These are phyloP conservation scores for Aphyosemion australe DNA, from an alignment of 2,113 vertebrate genomes.

Conservation along the genomic window DNA sequence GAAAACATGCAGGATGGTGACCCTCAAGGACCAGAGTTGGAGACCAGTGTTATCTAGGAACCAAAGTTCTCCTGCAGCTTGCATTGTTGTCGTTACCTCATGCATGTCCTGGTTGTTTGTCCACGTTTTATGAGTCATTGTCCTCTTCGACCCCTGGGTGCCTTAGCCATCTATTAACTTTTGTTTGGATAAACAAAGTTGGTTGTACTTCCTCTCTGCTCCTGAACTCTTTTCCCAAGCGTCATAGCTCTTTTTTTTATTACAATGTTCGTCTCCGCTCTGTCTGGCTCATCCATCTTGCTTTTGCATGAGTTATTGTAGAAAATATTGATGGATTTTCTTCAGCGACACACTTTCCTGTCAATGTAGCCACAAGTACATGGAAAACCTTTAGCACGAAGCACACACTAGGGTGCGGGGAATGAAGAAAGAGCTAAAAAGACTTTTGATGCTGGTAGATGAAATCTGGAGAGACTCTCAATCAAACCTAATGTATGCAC, in stretches of 20 bases:
- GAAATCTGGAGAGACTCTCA: constrained; percentile 5
- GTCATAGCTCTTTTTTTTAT: neutral
- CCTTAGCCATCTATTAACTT: neutral
- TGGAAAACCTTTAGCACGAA: constrained; percentile 43
- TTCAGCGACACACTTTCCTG: constrained; percentile 39
- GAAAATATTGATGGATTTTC: constrained; percentile 62
- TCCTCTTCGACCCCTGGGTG: neutral
- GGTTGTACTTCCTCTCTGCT: no score
- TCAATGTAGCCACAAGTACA: constrained; percentile 35
- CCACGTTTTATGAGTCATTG: neutral
- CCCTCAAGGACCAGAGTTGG: no score
- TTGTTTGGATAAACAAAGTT: neutral
- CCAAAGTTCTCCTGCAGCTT: no score
- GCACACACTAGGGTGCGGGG: constrained; percentile 30
- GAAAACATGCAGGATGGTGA: no score
- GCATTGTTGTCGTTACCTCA: no score
- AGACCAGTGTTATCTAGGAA: no score
- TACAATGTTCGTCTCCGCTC: constrained; percentile 9
- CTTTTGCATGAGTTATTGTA: constrained; percentile 47
- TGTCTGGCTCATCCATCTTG: constrained; percentile 19
- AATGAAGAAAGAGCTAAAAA: constrained; percentile 26
- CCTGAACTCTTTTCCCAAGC: no score
- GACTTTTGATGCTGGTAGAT: constrained; percentile 11
- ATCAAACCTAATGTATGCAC: constrained; percentile 14
- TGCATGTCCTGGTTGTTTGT: no score